phyloP scores from a whole-genome alignment of 2,113 vertebrate genomes.

The Paradoxurus hermaphroditus region DNA sequence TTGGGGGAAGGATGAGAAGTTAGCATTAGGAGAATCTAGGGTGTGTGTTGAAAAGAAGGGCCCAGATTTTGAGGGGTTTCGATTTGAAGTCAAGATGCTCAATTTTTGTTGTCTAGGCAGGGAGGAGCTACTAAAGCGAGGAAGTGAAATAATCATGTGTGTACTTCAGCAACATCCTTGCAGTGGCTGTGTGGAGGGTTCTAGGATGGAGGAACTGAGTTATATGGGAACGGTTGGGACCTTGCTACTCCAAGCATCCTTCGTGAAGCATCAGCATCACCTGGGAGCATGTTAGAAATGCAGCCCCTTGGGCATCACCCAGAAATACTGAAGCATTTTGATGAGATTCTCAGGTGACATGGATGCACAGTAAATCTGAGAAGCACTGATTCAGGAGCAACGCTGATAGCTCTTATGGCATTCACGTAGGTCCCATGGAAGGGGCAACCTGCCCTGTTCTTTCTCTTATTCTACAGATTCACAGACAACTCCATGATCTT shows the following conservation, averaged over 20 bases:
- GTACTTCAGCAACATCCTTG: neutral
- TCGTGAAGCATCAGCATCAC: neutral
- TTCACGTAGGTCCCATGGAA: neutral
- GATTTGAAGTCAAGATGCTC: neutral
- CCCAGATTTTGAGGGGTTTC: neutral
- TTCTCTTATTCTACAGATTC: neutral
- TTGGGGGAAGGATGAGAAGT: neutral
- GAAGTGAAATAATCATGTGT: neutral
- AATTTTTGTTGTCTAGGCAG: neutral
- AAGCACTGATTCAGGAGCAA: neutral
- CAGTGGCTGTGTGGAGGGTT: neutral
- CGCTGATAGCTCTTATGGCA: neutral
- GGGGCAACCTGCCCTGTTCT: neutral
- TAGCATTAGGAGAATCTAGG: neutral
- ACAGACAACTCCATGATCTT: neutral
- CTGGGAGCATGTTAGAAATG: neutral
- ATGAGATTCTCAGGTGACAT: neutral
- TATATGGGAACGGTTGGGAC: neutral
- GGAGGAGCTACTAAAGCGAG: neutral
- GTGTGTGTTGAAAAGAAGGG: neutral
- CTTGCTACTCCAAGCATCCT: neutral
- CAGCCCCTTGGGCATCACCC: neutral
- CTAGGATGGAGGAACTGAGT: neutral
- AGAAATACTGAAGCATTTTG: neutral
- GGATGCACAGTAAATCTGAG: neutral